phyloP scores from a whole-genome alignment of 2,797 vertebrate species.

The Crypturellus tataupa region DNA sequence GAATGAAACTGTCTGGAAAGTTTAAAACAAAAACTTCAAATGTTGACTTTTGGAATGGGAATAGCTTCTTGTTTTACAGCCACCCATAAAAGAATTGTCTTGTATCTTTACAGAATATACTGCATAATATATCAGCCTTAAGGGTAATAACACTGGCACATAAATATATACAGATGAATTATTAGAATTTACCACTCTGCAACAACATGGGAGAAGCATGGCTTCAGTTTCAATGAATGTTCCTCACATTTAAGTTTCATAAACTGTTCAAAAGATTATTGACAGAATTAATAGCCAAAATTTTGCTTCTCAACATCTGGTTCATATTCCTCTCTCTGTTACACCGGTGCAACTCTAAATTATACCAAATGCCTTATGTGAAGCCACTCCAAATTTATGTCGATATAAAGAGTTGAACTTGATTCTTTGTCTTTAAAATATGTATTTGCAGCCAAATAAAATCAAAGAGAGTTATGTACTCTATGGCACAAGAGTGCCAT shows the following conservation, averaged over 20 bases:
- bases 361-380: neutral
- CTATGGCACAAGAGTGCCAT: slow-evolving; percentile 54
- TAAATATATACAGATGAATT: neutral
- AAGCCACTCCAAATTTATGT: slow-evolving; percentile 42
- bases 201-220: neutral
- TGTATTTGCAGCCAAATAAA: neutral
- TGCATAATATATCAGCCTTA: neutral
- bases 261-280: slow-evolving; percentile 1
- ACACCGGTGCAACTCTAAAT: slow-evolving; percentile 7
- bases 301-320: slow-evolving; percentile 12
- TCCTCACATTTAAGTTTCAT: neutral
- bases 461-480: neutral
- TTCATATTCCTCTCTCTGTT: slow-evolving; percentile 14
- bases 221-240: neutral
- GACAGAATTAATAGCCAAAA: neutral
- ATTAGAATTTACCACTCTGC: neutral
- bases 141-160: neutral
- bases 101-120: neutral
- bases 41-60: neutral
- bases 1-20: neutral
- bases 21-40: neutral
- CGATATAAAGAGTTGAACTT: neutral
- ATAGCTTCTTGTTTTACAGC: neutral
- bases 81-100: neutral
- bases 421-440: neutral